Percentiles rank a stretch among this genome's conserved stretches.
Evolutionary conservation across 30 jellyfish, hydroid and myxozoan genomes (phyloP).

Genomic region (Aurelia sp.): DNA sequence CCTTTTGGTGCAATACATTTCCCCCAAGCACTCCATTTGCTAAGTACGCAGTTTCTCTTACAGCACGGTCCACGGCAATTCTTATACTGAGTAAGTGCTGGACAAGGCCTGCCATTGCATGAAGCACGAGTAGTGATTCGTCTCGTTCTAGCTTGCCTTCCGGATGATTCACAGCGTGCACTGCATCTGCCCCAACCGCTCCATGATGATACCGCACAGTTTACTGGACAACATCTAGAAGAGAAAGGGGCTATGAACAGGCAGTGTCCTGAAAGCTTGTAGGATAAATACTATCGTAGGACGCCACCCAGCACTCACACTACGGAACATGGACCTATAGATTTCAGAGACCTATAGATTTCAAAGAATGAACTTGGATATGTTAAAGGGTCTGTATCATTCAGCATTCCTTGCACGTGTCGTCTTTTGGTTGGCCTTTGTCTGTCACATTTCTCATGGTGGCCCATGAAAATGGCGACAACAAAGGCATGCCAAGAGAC

Average conservation of each 20-base stretch:
- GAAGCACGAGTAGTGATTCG: neutral
- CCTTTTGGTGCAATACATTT: neutral
- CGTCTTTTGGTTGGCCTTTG: too few relatives aligned
- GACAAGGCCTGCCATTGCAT: slow-evolving; percentile 28
- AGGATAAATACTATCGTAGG: too few relatives aligned
- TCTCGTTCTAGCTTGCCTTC: slow-evolving; percentile 13
- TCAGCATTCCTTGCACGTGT: too few relatives aligned
- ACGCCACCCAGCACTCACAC: too few relatives aligned
- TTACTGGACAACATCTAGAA: neutral
- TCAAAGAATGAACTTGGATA: too few relatives aligned
- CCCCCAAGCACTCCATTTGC: slow-evolving; percentile 30
- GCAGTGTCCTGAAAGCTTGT: too few relatives aligned
- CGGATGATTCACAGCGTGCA: slow-evolving; percentile 10
- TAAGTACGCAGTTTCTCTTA: slow-evolving; percentile 1
- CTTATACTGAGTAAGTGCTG: slow-evolving; percentile 2
- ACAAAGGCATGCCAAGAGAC: too few relatives aligned
- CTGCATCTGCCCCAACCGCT: slow-evolving; percentile 6
- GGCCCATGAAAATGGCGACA: too few relatives aligned
- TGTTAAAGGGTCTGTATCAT: too few relatives aligned
- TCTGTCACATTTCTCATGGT: too few relatives aligned
- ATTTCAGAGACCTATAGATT: too few relatives aligned
- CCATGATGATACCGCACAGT: slow-evolving; percentile 19
- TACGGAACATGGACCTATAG: too few relatives aligned
- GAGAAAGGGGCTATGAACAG: neutral
- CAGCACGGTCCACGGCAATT: slow-evolving; percentile 10